Percentiles rank a stretch among this genome's conserved stretches.
These are phyloP conservation scores for Myripristis murdjan DNA, from an alignment of 2,797 vertebrate species.

Conservation along the genomic window DNA sequence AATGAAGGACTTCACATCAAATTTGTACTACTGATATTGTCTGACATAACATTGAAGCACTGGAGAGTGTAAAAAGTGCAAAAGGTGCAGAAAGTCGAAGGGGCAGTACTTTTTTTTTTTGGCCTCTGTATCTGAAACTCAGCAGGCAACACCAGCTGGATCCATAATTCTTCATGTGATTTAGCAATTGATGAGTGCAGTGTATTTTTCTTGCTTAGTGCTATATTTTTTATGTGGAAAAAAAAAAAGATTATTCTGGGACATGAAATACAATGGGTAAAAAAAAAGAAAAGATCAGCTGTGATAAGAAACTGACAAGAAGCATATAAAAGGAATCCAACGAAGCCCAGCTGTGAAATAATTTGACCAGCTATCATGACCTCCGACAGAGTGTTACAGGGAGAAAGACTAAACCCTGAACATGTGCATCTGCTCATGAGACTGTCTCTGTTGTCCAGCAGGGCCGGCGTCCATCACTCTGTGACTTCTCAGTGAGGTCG, in stretches of 20 bases:
- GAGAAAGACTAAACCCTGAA: slow-evolving; percentile 57
- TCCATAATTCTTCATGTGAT: background rate
- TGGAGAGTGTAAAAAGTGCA: background rate
- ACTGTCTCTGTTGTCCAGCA: slow-evolving; percentile 47
- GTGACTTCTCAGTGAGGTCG: background rate
- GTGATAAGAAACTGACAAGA: slow-evolving; percentile 1
- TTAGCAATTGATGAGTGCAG: background rate
- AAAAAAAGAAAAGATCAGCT: background rate
- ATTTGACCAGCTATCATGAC: slow-evolving; percentile 41
- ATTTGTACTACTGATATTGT: background rate
- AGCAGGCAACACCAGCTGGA: too few relatives aligned
- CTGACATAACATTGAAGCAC: background rate
- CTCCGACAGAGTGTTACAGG: slow-evolving; percentile 51
- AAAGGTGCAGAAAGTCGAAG: too few relatives aligned
- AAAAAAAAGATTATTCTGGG: background rate
- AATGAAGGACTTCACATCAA: background rate
- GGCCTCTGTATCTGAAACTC: too few relatives aligned
- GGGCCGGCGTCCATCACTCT: slow-evolving; percentile 45
- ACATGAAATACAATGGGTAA: background rate
- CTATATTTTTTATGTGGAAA: background rate
- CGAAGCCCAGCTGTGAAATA: slow-evolving; percentile 16
- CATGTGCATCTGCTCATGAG: slow-evolving; percentile 51
- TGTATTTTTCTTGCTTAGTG: too few relatives aligned
- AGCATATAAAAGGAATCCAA: background rate
- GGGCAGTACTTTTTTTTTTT: too few relatives aligned